Conservation (phyloP, 37 sponge, comb jelly and placozoan species). For the Chondrosia reniformis region DNA sequence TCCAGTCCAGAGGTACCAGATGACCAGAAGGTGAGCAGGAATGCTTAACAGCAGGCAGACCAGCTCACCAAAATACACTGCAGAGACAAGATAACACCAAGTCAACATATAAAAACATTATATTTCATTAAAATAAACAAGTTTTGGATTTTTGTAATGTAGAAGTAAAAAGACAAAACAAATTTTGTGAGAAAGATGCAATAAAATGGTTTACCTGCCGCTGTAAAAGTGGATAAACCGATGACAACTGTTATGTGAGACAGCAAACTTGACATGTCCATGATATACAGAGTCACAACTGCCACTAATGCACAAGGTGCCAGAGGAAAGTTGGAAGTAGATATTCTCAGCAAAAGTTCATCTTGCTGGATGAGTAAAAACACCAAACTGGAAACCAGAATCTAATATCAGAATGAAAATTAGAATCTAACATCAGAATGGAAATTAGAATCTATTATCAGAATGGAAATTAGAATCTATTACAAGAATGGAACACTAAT, state of each 20-base stretch:
- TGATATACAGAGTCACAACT: constrained; percentile 19
- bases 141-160: too few relatives aligned
- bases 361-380: constrained; percentile 54
- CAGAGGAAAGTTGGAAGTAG: constrained; percentile 29
- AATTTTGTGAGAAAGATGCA: too few relatives aligned
- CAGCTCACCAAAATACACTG: constrained; percentile 30
- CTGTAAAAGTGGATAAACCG: neutral
- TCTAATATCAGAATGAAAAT: neutral
- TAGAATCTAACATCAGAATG: neutral
- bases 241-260: neutral
- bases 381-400: constrained; percentile 24
- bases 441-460: neutral
- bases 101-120: too few relatives aligned
- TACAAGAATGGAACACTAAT: too few relatives aligned
- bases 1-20: constrained; percentile 59
- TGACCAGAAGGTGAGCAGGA: constrained; percentile 50
- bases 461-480: too few relatives aligned
- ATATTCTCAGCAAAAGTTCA: constrained; percentile 7
- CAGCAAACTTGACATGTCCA: neutral
- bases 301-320: constrained; percentile 36
- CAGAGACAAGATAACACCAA: too few relatives aligned
- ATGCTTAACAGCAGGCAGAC: constrained; percentile 34
- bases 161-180: too few relatives aligned
- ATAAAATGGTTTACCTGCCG: neutral
- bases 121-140: too few relatives aligned